Evolutionary conservation across 2,888 invertebrate genomes (phyloP), one percentile per base, ranked within the genome.

Genomic region (Glaucopsyche alexis): DNA sequence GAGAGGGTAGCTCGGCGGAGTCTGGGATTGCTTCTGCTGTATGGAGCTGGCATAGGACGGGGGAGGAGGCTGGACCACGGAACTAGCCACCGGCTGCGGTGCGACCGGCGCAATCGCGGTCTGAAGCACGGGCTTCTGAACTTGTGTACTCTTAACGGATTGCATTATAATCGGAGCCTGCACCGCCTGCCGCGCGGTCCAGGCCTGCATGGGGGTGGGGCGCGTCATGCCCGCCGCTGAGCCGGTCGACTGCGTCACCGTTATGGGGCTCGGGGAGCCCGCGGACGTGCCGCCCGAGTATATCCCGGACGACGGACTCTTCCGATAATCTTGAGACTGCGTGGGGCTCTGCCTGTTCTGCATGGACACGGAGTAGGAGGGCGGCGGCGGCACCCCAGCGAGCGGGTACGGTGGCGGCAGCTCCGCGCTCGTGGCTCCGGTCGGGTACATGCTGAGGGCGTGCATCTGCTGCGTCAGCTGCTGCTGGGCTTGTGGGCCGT

Each of bases 81-180:
- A 91, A 42, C 94, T 90, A 49, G 90, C 89, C 49, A 88, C 93
- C 74, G 94, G 87, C 65, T 93, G 93, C 3, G 97, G 97, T 14
- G 96, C 95, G 42, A 96, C 95, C 1, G 98, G 98, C n/a, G 97
- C 98, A 71, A 98, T 97, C 11, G 99, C 99, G 16, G 98, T 99
- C 90, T 99, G 99, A 77, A 98, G 92, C 45, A 98, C 96, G 0
- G 99, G 99, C 86, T 98, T 99, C 84, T 98, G 98, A 55, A 98
- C 98, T 88, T 98, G 98, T 19, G 98, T 98, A 91, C 98, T 98
- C 87, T 98, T 98, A 19, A 99, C 99, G 47, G 98, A 97, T 86
- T 98, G 98, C 98, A 98, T 99, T 77, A 99, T 98, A 78, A 99
- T 97, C 8, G 98, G 98, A 71, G 98, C 96, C 83, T 98, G 98